Conservation (phyloP, 2,113 vertebrate genomes). For the Antigone vipio region DNA sequence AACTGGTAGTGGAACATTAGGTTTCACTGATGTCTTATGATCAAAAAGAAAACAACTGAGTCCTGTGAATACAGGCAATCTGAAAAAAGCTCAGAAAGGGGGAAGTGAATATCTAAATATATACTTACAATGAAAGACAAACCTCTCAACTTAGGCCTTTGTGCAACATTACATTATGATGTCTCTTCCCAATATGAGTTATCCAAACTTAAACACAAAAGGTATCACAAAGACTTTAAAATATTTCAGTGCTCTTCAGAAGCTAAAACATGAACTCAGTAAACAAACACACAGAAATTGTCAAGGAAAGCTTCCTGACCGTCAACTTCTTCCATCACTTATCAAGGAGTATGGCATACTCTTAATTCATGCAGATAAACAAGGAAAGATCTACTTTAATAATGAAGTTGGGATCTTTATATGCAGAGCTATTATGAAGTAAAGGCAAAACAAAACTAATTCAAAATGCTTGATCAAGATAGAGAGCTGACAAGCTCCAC, state of each 20-base stretch:
- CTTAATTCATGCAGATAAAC: background rate
- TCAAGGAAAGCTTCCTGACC: background rate
- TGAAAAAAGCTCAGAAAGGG: background rate
- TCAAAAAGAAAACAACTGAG: background rate
- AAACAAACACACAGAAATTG: background rate
- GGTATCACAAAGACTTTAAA: background rate
- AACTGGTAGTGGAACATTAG: background rate
- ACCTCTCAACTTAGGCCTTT: background rate
- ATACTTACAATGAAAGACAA: background rate
- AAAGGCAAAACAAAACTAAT: background rate
- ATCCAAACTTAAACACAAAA: background rate
- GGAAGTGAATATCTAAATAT: background rate
- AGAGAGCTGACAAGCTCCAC: background rate
- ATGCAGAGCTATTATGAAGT: background rate
- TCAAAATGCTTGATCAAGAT: background rate
- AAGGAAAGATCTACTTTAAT: background rate
- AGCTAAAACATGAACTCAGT: background rate
- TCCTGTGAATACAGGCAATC: background rate
- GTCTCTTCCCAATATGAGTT: background rate
- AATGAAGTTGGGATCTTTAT: background rate
- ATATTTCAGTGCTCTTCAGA: background rate
- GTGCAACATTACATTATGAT: background rate
- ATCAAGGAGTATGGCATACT: background rate
- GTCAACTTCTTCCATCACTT: background rate
- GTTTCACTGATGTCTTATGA: too few relatives aligned